Conservation (phyloP, 2,888 invertebrate genomes). For the Drosophila maculinotata region DNA sequence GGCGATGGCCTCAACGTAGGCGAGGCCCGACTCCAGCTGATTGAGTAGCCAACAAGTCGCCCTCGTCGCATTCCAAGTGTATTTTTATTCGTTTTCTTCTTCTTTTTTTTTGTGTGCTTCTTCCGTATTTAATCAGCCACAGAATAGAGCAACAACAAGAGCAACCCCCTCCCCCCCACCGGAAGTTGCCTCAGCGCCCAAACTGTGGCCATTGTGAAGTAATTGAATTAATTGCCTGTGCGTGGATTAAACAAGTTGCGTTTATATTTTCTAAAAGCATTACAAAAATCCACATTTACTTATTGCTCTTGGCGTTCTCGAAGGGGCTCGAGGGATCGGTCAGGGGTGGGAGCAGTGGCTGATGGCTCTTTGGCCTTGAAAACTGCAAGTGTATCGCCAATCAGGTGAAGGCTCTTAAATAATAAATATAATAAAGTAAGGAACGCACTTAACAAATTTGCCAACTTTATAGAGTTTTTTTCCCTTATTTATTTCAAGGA, state of each 20-base stretch:
- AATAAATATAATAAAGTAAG: too few relatives aligned
- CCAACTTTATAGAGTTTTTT: too few relatives aligned
- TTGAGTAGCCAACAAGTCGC: constrained; percentile 41
- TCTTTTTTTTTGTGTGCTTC: neutral
- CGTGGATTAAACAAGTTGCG: constrained; percentile 56
- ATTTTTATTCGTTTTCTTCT: constrained; percentile 1
- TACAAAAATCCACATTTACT: constrained; percentile 15
- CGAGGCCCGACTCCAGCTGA: constrained; percentile 30
- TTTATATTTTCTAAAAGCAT: constrained; percentile 53
- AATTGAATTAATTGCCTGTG: constrained; percentile 36
- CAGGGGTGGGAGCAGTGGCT: neutral
- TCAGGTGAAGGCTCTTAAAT: too few relatives aligned
- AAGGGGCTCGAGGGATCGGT: neutral
- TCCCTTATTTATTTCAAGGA: too few relatives aligned
- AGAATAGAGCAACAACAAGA: neutral
- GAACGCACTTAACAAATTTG: too few relatives aligned
- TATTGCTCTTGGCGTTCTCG: constrained; percentile 17
- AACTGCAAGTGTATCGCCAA: neutral
- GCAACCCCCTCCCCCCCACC: neutral
- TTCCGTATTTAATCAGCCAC: neutral
- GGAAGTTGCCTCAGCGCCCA: neutral
- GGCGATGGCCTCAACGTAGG: constrained; percentile 55
- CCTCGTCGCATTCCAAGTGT: neutral
- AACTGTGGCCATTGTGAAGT: neutral
- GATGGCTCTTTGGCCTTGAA: too few relatives aligned